These are phyloP conservation scores for Ovis aries DNA, from an alignment of 2,113 vertebrate species.

Conservation along the genomic window ARS-UI_Ramb_v3.0 NC_056054.1:213539001-213539500, in stretches of 20 bases:
- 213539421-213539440: neutral
- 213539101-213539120: conserved; percentile 2
- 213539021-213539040: neutral
- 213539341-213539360: neutral
- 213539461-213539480: neutral
- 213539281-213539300: neutral
- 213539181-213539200: conserved; percentile 5
- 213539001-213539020: conserved; percentile 29
- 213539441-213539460: neutral
- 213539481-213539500: neutral
- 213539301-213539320: neutral
- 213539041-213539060: conserved; percentile 22
- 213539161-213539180: conserved; percentile 43
- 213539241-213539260: neutral
- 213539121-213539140: conserved; percentile 44
- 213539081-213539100: conserved; percentile 35
- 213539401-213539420: neutral
- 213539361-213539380: neutral
- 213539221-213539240: neutral
- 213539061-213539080: conserved; percentile 17
- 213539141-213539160: neutral
- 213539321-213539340: neutral
- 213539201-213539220: neutral
- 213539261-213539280: neutral
- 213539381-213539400: neutral